Evolutionary conservation across 1,140 invertebrate species (phyloP).

Genomic region (Dolichoris vasculosae): DNA sequence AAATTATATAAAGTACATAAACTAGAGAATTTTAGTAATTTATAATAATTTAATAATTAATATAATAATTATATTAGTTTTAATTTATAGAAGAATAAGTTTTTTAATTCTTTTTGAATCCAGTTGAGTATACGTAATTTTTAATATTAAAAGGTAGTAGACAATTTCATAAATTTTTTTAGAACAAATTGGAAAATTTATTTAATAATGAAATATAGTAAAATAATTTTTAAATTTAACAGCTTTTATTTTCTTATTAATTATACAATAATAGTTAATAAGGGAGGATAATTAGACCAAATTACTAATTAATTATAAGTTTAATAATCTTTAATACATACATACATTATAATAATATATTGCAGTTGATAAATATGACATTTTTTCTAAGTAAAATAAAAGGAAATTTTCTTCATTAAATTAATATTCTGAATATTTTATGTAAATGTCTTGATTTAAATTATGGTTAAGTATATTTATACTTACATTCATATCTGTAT

Average conservation of each 20-base stretch:
- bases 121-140: no score
- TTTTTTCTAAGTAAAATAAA: not conserved
- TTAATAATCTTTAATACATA: slow-evolving; percentile 16
- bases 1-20: no score
- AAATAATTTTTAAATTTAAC: not conserved
- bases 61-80: no score
- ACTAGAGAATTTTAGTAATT: no score
- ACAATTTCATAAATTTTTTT: not conserved
- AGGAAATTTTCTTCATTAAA: slow-evolving; percentile 6
- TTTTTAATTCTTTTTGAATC: no score
- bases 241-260: not conserved
- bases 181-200: not conserved
- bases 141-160: no score
- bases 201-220: not conserved
- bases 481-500: not conserved
- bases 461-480: slow-evolving; percentile 17
- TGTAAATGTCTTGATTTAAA: slow-evolving; percentile 41
- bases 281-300: not conserved
- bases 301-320: slow-evolving; percentile 9
- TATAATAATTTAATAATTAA: no score
- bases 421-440: slow-evolving; percentile 41
- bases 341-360: not conserved
- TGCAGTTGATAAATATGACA: slow-evolving; percentile 1
- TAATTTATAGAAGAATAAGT: no score
- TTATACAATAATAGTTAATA: slow-evolving; percentile 6